Evolutionary conservation across 2,888 invertebrate genomes (phyloP).

Genomic region (Dioctria rufipes): DNA sequence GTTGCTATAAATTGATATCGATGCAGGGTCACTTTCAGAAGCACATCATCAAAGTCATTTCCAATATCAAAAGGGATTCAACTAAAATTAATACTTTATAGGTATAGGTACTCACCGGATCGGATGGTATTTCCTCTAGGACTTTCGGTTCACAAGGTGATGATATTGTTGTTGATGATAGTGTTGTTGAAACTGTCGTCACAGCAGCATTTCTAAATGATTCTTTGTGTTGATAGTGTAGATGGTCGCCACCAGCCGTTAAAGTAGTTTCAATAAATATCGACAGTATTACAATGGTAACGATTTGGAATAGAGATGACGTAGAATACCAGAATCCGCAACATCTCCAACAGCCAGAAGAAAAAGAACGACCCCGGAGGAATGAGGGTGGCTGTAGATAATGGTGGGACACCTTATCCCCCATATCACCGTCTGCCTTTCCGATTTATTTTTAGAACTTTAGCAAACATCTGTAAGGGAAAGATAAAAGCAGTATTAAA

Average conservation of each 20-base stretch:
- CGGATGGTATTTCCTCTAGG: slow-evolving; percentile 68
- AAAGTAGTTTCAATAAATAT: slow-evolving; percentile 55
- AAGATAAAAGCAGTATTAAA: slow-evolving; percentile 49
- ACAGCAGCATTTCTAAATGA: slow-evolving; percentile 51
- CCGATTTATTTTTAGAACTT: slow-evolving; percentile 61
- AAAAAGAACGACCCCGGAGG: slow-evolving; percentile 48
- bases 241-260: slow-evolving; percentile 44
- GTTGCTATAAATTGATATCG: too few relatives aligned
- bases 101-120: slow-evolving; percentile 67
- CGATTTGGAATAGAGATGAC: slow-evolving; percentile 54
- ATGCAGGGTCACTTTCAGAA: not conserved
- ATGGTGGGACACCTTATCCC: slow-evolving; percentile 61
- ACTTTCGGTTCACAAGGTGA: slow-evolving; percentile 68
- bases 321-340: slow-evolving; percentile 54
- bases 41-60: not conserved
- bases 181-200: slow-evolving; percentile 58
- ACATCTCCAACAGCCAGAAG: slow-evolving; percentile 47
- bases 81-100: not conserved
- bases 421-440: slow-evolving; percentile 62
- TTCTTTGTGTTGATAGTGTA: slow-evolving; percentile 34
- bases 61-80: not conserved
- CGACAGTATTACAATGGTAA: slow-evolving; percentile 53
- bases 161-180: slow-evolving; percentile 54
- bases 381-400: slow-evolving; percentile 57
- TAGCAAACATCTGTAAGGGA: slow-evolving; percentile 62